A percentile compares a stretch with the other conserved stretches of the same genome.
These are phyloP conservation scores for Limnephilus marmoratus DNA, from an alignment of 2,888 invertebrate species.

Conservation along the genomic window DNA sequence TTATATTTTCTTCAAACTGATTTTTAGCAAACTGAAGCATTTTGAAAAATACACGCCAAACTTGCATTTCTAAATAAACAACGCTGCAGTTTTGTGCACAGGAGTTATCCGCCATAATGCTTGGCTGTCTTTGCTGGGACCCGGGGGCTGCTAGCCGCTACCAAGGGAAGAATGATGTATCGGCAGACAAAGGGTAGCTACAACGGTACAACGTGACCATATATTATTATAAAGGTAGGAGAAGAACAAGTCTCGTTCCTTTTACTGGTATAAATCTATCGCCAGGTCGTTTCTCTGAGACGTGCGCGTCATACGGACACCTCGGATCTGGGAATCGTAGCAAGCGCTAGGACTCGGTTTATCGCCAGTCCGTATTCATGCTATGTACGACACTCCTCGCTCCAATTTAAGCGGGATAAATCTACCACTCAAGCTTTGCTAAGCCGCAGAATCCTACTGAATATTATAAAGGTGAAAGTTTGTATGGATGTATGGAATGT, in stretches of 20 bases:
- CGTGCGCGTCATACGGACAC: slow-evolving; percentile 18
- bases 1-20: neutral
- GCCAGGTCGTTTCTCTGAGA: neutral
- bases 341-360: no score
- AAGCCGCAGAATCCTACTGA: no score
- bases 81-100: neutral
- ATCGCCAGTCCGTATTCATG: no score
- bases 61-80: neutral
- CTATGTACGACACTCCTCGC: no score
- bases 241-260: neutral
- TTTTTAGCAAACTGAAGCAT: neutral
- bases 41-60: neutral
- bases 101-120: neutral
- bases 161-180: neutral
- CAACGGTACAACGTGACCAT: neutral
- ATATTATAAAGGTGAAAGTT: no score
- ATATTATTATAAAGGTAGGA: slow-evolving; percentile 2
- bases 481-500: no score
- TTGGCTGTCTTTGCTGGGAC: neutral
- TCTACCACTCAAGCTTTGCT: no score
- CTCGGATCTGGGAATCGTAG: neutral
- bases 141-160: neutral
- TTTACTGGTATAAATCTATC: slow-evolving; percentile 9
- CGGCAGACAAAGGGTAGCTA: slow-evolving; percentile 5
- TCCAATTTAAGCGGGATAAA: no score